Evolutionary conservation across 2,113 vertebrate genomes (phyloP).

Genomic region (Epinephelus fuscoguttatus): DNA sequence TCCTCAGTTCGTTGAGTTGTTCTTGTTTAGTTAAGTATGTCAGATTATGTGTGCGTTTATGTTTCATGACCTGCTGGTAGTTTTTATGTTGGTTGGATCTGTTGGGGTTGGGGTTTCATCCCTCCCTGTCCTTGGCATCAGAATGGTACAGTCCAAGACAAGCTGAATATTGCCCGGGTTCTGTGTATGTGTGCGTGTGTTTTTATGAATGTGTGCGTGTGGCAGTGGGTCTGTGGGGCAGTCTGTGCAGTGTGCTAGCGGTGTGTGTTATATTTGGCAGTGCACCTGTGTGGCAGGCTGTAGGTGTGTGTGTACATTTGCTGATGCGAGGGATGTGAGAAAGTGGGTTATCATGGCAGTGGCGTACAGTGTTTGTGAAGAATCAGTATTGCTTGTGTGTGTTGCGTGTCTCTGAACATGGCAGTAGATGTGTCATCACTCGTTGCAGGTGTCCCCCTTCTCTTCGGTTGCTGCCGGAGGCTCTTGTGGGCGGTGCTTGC

Average conservation of each 20-base stretch:
- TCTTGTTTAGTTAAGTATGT: slow-evolving; percentile 9
- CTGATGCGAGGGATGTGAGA: slow-evolving; percentile 15
- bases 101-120: slow-evolving; percentile 26
- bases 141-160: slow-evolving; percentile 55
- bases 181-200: slow-evolving; percentile 30
- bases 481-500: slow-evolving; percentile 90
- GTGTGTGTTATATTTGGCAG: slow-evolving; percentile 70
- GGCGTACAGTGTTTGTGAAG: slow-evolving; percentile 27
- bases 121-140: slow-evolving; percentile 71
- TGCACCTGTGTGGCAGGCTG: slow-evolving; percentile 60
- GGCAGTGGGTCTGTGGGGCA: slow-evolving; percentile 65
- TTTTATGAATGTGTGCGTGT: slow-evolving; percentile 28
- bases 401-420: slow-evolving; percentile 15
- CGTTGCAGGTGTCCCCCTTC: slow-evolving; percentile 79
- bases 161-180: slow-evolving; percentile 20
- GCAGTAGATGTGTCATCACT: slow-evolving; percentile 80
- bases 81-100: slow-evolving; percentile 45
- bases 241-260: slow-evolving; percentile 53
- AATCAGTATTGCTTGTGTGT: slow-evolving; percentile 27
- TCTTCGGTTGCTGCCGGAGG: slow-evolving; percentile 81
- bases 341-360: slow-evolving; percentile 58
- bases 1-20: not conserved
- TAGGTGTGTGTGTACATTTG: slow-evolving; percentile 36
- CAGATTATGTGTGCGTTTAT: not conserved
- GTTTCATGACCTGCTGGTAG: slow-evolving; percentile 62